Evolutionary conservation across 2,797 vertebrate species (phyloP), one percentile per base, ranked within the genome.

Genomic region (Tympanoctomys barrerae): DNA sequence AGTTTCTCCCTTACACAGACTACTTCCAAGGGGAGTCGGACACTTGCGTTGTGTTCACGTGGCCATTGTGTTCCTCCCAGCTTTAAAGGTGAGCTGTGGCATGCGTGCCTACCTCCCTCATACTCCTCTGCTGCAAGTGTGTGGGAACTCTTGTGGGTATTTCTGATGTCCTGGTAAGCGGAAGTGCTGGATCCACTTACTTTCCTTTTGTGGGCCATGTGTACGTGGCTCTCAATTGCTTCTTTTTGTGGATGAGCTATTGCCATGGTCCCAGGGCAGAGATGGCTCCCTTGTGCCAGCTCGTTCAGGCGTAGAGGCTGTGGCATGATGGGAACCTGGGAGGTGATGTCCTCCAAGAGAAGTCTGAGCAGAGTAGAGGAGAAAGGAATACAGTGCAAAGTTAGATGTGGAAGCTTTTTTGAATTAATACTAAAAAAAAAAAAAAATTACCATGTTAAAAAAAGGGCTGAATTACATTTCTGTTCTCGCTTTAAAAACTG

Each of bases 241-340:
- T 39, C 18, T 59, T 0, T 79, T 14, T 75, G 89, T 85, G 36
- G 36, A 36, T 31, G 57, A 52, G 52, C 21, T 19, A 31, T 42
- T 4, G 5, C 42, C 9, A 6, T 28, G 71, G 39, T 39, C n/a
- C 42, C 39, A 7, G n/a, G 8, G 36, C 24, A 59, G 64, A 42
- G 42, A 18, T 5, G 21, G 7, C 64, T 19, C n/a, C 42, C 64
- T 92, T 16, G 19, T 22, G 46, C n/a, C 33, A 36, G 1, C 57
- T 81, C 0, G 0, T 19, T 42, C 19, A 33, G 77, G 19, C 42
- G 21, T 64, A 5, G 42, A 75, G n/a, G 12, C 71, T 0, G 9
- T 16, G 5, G 49, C 6, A 3, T 1, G 1, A 7, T 8, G 2
- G 22, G 52, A 39, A 28, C 13, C 9, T 33, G 19, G 8, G 24